Evolutionary conservation across 2,113 vertebrate genomes (phyloP), one percentile per base, ranked within the genome.

Genomic region (Verasper variegatus): DNA sequence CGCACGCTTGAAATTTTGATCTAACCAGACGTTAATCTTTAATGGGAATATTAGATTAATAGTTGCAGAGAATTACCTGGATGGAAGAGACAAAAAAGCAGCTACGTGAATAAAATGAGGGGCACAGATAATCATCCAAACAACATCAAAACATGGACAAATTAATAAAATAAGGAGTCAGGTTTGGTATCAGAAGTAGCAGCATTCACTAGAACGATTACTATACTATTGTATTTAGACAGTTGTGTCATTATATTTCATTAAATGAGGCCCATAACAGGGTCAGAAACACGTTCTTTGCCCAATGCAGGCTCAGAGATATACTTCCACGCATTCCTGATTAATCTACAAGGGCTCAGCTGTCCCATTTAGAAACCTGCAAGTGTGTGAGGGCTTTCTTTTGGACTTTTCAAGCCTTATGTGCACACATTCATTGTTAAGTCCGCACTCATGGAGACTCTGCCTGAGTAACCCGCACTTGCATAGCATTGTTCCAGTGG

Each of bases 1-100:
- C 54, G 37, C 35, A 63, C 37, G 68, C 20, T 77, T 74, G 71
- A 80, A 72, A 65, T 68, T 68, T 71, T 63, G 14, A 7, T 37
- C 5, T 5, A 70, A 57, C 51, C 54, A 68, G 17, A 55, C 61
- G 67, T 68, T n/a, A 37, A 78, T 63, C 18, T 76, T 71, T 68
- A 40, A 81, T 68, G 58, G 7, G 40, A 70, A 72, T 60, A 71
- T 57, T 56, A 63, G 35, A 79, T 68, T 37, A 31, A 56, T 59
- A 40, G 62, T 37, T 59, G 13, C 42, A 62, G 26, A 79, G 47
- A 27, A 13, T 71, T 74, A 77, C 68, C 40, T 64, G 61, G 9
- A 68, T 78, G 60, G 47, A 4, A 49, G 15, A 49, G 47, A 6
- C 4, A 49, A 49, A 49, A 49, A 49, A 1, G 45, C 45, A 15